Evolutionary conservation across 2,797 vertebrate species (phyloP).

Genomic region (Choloepus didactylus): DNA sequence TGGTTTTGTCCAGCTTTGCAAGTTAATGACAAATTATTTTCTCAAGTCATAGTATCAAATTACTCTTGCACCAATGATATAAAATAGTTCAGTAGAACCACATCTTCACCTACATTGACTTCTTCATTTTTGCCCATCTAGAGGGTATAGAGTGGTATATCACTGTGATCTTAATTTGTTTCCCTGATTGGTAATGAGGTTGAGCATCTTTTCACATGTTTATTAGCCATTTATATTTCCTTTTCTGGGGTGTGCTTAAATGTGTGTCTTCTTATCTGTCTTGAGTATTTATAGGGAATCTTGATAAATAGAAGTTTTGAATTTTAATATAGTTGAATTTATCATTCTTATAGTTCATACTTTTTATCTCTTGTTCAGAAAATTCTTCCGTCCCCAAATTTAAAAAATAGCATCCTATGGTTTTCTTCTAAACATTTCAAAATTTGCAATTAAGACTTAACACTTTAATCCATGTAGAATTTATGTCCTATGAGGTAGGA

Average conservation of each 20-base stretch:
- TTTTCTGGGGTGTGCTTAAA: not conserved
- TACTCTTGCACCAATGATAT: not conserved
- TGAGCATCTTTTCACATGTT: constrained; percentile 1
- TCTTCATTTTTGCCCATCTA: not conserved
- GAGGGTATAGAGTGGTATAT: not conserved
- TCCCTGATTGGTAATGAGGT: not conserved
- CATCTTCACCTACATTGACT: not conserved
- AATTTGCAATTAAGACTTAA: constrained; percentile 35
- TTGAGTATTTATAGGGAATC: not conserved
- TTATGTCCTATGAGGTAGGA: not conserved
- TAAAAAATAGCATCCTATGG: not conserved
- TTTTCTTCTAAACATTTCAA: constrained; percentile 37
- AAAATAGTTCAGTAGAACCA: not conserved
- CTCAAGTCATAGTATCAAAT: not conserved
- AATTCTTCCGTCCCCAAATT: not conserved
- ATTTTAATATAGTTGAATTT: constrained; percentile 16
- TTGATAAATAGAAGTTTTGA: constrained; percentile 10
- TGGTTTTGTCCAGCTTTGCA: not conserved
- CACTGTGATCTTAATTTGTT: not conserved
- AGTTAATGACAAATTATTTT: not conserved
- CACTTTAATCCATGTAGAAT: not conserved
- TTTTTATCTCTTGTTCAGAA: not conserved
- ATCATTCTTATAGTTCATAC: not conserved
- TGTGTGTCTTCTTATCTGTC: not conserved
- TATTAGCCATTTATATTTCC: not conserved